Evolutionary conservation across 2,113 vertebrate species (phyloP), one percentile per base, ranked within the genome.

Genomic region (Notarius quadriscutis): DNA sequence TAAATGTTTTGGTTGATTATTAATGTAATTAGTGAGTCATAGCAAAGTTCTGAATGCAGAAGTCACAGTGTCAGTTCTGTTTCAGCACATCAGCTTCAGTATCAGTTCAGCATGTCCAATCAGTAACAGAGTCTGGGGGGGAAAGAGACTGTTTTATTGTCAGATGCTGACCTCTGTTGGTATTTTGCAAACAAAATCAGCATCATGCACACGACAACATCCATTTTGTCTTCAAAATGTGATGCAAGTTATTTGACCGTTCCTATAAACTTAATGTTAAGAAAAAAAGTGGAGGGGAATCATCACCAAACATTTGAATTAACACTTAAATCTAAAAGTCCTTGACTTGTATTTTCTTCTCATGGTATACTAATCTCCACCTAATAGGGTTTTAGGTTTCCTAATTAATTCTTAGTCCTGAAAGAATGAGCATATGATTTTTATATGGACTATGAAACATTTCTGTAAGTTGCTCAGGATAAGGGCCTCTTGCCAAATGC

Each of bases 141-240:
- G 17, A 41, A 60, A 81, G 30, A 60, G 14, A 57, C 17, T 53
- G 12, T 63, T 82, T 63, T 63, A 63, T 69, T 83, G 81, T 83
- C 14, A 55, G 81, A 83, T 88, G 25, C 58, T 86, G 87, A 72
- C 84, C 84, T 86, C 87, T 88, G 79, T 71, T 83, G 87, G 77
- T 55, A 25, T 55, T 53, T 62, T 10, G 12, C 7, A 41, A 58
- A 41, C 27, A 41, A 2, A 60, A 22, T 41, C 79, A 80, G 14
- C 51, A 58, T 60, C 53, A 60, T 14, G 55, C 57, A 81, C 4
- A 81, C 6, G 15, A 57, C 57, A 60, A 34, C n/a, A 34, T 34
- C 78, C 53, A 80, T 80, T 80, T 58, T 80, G 78, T 58, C 17
- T 34, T 80, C 53, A n/a, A 11, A 2, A 17, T 55, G 5, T 50